Base-by-base conservation (phyloP, 2,888 invertebrate genomes). In the Caenorhabditis doughertyi region DNA sequence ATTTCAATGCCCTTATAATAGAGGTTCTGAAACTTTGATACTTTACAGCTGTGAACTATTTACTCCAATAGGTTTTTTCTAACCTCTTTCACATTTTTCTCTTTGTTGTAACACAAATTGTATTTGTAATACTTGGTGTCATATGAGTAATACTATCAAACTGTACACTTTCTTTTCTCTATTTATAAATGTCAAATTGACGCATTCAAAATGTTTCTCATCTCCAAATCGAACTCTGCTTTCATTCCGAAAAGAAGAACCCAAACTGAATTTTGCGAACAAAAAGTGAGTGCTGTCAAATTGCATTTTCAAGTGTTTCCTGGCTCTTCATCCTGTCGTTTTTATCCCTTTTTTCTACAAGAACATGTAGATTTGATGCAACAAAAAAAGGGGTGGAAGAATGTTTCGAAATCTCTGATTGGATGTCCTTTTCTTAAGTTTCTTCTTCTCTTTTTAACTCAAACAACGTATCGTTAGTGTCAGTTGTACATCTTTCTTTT, bases 271-370 rank as follows among this genome's bases (percentile, higher is more conserved):
- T 74, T 65, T 55, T 53, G 2, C 29, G 44, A 47, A 53, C 64
- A 53, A 65, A 56, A 58, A 67, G 18, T 44, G 56, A 55, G 32
- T 55, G 55, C 21, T 32, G 44, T 56, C 25, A 73, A 73, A 76
- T 77, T 77, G 77, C 44, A 62, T 77, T 77, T 53, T 77, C 56
- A 77, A 77, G 77, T 76, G 76, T 29, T 64, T 51, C 39, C 42
- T 21, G 21, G 44, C 44, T 62, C 62, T 62, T 21, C 62, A 27
- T 11, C 4, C 16, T 55, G 11, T 55, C 60, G 8, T 62, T 23
- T 9, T 27, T 44, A 13, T 39, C 56, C 18, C 18, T 35, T 56
- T 25, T 56, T 27, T 42, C 44, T 25, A 44, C 16, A 16, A 47
- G 29, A 65, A 65, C 21, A 65, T 47, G 47, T 5, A 29, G 47